A percentile compares a stretch with the other conserved stretches of the same genome.
Conservation (phyloP, 1,140 invertebrate species). For the Papilio aristodemus region DNA sequence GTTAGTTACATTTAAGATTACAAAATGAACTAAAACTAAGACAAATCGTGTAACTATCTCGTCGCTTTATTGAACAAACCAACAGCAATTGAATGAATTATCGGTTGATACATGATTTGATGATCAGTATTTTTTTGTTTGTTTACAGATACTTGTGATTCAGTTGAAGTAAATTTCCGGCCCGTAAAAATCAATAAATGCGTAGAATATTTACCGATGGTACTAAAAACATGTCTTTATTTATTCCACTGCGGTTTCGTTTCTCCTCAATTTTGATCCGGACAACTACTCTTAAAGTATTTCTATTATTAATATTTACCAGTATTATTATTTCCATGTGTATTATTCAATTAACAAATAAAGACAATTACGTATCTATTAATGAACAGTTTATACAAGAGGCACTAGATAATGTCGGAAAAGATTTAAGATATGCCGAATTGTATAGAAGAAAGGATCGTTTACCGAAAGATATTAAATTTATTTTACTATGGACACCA, state of each 20-base stretch:
- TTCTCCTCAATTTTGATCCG: conserved; percentile 42
- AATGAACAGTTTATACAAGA: conserved; percentile 49
- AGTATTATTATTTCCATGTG: conserved; percentile 51
- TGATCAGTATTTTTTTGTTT: not conserved
- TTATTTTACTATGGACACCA: conserved; percentile 60
- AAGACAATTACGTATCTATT: conserved; percentile 10
- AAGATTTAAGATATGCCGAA: conserved; percentile 55
- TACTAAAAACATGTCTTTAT: conserved; percentile 2
- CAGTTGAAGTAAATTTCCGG: not conserved
- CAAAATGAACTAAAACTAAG: too few relatives aligned
- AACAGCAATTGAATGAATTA: too few relatives aligned
- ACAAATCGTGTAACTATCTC: too few relatives aligned
- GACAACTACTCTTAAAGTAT: conserved; percentile 45
- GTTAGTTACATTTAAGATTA: too few relatives aligned
- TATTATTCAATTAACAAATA: conserved; percentile 39
- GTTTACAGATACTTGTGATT: not conserved
- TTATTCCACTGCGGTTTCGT: conserved; percentile 33
- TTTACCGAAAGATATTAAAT: conserved; percentile 53
- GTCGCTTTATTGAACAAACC: too few relatives aligned
- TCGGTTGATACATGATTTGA: too few relatives aligned
- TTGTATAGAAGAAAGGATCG: conserved; percentile 50
- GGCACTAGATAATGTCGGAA: conserved; percentile 55
- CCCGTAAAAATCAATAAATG: not conserved
- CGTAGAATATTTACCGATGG: not conserved
- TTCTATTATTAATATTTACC: conserved; percentile 47